These are phyloP conservation scores for Papilio aristodemus DNA, from an alignment of 1,140 invertebrate genomes.

Conservation along the genomic window DNA sequence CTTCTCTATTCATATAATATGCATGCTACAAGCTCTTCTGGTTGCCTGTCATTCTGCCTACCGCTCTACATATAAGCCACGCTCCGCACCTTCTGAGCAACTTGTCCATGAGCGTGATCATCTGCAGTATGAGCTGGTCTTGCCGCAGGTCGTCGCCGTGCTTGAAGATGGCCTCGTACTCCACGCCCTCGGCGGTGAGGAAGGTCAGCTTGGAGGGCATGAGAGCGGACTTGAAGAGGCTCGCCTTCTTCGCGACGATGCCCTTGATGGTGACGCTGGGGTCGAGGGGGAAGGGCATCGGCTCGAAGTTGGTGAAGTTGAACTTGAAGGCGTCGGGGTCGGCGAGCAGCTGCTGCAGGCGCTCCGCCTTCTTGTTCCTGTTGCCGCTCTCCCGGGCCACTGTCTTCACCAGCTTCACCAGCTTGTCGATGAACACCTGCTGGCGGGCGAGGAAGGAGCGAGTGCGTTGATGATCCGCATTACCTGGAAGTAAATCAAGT, in stretches of 20 bases:
- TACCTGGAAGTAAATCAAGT: too few relatives aligned
- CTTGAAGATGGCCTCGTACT: conserved; percentile 99
- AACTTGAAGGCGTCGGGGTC: conserved; percentile 92
- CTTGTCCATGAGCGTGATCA: conserved; percentile 99
- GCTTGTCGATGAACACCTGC: conserved; percentile 93
- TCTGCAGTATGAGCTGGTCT: conserved; percentile 98
- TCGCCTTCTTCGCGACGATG: conserved; percentile 93
- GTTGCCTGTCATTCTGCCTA: too few relatives aligned
- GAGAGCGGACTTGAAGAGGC: conserved; percentile 97
- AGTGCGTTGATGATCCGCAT: conserved; percentile 85
- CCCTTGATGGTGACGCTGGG: conserved; percentile 94
- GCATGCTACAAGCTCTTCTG: too few relatives aligned
- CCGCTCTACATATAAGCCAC: too few relatives aligned
- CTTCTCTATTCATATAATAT: too few relatives aligned
- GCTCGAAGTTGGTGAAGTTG: conserved; percentile 95
- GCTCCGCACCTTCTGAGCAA: conserved; percentile 91
- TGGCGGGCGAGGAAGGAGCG: conserved; percentile 89
- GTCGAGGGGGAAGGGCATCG: conserved; percentile 96
- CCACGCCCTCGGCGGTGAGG: conserved; percentile 88
- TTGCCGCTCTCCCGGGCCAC: conserved; percentile 96
- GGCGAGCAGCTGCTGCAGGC: conserved; percentile 89
- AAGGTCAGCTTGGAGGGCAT: conserved; percentile 99
- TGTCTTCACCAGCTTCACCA: conserved; percentile 94
- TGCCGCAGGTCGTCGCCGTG: conserved; percentile 99
- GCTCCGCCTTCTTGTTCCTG: conserved; percentile 94